A percentile compares a stretch with the other conserved stretches of the same genome.
phyloP scores from a whole-genome alignment of 2,113 vertebrate species.

The Spea multiplicata region DNA sequence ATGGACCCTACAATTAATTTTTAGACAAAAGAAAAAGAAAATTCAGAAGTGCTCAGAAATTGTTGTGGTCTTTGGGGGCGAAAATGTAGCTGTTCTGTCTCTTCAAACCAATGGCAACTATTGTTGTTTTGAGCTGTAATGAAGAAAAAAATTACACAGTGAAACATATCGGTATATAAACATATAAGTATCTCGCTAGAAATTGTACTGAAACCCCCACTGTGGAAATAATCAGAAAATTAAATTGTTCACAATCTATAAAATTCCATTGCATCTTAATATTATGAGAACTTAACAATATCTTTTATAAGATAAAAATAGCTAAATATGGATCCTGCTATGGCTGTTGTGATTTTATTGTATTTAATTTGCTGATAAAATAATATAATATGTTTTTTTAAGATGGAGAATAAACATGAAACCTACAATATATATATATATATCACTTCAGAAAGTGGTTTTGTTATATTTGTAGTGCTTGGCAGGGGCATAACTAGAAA shows the following conservation, averaged over 20 bases:
- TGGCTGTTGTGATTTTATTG: slow-evolving; percentile 60
- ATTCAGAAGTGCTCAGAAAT: slow-evolving; percentile 70
- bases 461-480: too few relatives aligned
- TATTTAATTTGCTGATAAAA: slow-evolving; percentile 61
- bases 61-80: slow-evolving; percentile 70
- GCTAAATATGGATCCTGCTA: slow-evolving; percentile 75
- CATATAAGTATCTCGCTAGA: slow-evolving; percentile 76
- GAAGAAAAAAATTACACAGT: slow-evolving; percentile 63
- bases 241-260: slow-evolving; percentile 83
- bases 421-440: too few relatives aligned
- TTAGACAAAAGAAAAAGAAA: slow-evolving; percentile 55
- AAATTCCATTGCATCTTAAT: slow-evolving; percentile 80
- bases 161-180: slow-evolving; percentile 64
- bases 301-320: slow-evolving; percentile 75
- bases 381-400: too few relatives aligned
- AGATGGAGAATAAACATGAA: too few relatives aligned
- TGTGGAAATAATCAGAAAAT: slow-evolving; percentile 88
- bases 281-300: slow-evolving; percentile 84
- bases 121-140: slow-evolving; percentile 79
- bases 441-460: too few relatives aligned
- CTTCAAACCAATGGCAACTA: slow-evolving; percentile 73
- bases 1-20: slow-evolving; percentile 73
- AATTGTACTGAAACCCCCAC: slow-evolving; percentile 82
- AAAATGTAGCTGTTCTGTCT: slow-evolving; percentile 61
- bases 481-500: too few relatives aligned